Percentiles rank a stretch among this genome's conserved stretches.
phyloP scores from a whole-genome alignment of 2,888 invertebrate species.

The Malthinus seriepunctatus region DNA sequence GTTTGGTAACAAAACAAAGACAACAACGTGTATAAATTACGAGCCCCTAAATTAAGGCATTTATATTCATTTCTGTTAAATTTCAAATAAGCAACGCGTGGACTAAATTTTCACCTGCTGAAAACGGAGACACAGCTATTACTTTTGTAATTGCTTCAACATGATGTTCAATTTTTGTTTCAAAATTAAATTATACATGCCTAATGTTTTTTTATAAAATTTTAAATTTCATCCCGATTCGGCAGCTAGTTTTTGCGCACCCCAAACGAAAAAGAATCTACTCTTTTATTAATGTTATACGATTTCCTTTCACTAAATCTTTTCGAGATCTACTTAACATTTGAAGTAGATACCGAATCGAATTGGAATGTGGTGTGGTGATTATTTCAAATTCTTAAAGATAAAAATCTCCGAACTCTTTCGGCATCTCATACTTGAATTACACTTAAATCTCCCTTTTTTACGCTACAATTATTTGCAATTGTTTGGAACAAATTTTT shows the following conservation, averaged over 20 bases:
- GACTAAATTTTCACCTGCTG: conserved; percentile 15
- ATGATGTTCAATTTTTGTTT: conserved; percentile 21
- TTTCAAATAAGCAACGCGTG: conserved; percentile 10
- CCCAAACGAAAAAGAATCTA: no score
- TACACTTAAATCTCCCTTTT: conserved; percentile 13
- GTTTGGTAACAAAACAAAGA: neutral
- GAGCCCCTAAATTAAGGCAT: conserved; percentile 10
- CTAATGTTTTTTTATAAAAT: neutral
- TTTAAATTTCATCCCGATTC: no score
- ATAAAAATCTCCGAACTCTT: conserved; percentile 11
- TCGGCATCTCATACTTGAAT: conserved; percentile 10
- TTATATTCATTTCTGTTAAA: conserved; percentile 21
- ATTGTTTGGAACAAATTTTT: neutral
- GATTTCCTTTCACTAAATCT: neutral
- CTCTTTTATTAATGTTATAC: no score
- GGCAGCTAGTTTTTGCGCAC: no score
- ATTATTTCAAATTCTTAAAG: conserved; percentile 5
- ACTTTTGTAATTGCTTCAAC: conserved; percentile 19
- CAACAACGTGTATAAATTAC: conserved; percentile 10
- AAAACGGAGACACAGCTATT: conserved; percentile 23
- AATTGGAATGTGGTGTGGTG: conserved; percentile 10
- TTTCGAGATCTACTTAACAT: conserved; percentile 9
- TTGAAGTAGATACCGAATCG: conserved; percentile 4
- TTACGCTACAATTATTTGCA: conserved; percentile 21
- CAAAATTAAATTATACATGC: neutral